Conservation (phyloP, 35 echinoderm and acorn worm species). For the Stichopus chloronotus region DNA sequence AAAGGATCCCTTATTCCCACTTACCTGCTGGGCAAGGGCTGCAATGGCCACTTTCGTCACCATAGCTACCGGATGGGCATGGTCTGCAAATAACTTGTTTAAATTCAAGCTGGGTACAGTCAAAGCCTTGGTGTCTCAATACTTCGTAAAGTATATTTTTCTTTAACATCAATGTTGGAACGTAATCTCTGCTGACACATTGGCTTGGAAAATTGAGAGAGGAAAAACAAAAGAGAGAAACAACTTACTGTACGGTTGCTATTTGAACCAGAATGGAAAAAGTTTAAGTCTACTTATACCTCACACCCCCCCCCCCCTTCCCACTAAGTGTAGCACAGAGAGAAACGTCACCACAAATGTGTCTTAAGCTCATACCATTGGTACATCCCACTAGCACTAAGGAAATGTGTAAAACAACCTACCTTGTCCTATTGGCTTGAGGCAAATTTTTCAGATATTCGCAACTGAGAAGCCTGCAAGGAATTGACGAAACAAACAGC, state of each 20-base stretch:
- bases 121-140: not conserved
- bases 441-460: not conserved
- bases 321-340: not conserved
- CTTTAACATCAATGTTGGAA: not conserved
- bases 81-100: not conserved
- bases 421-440: not conserved
- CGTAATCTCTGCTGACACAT: not conserved
- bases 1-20: no score
- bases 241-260: not conserved
- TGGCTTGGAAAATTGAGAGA: not conserved
- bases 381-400: not conserved
- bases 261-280: not conserved
- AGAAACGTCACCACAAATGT: no score
- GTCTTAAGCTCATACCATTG: no score
- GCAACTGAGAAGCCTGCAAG: not conserved
- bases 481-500: not conserved
- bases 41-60: not conserved
- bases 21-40: not conserved
- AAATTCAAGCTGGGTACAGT: not conserved
- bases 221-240: not conserved
- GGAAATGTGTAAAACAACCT: not conserved
- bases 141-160: not conserved
- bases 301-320: not conserved
- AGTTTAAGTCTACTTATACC: not conserved
- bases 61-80: conserved; percentile 2